Evolutionary conservation across 2,113 vertebrate genomes (phyloP), one percentile per base, ranked within the genome.

Genomic region (Psittacus erithacus): DNA sequence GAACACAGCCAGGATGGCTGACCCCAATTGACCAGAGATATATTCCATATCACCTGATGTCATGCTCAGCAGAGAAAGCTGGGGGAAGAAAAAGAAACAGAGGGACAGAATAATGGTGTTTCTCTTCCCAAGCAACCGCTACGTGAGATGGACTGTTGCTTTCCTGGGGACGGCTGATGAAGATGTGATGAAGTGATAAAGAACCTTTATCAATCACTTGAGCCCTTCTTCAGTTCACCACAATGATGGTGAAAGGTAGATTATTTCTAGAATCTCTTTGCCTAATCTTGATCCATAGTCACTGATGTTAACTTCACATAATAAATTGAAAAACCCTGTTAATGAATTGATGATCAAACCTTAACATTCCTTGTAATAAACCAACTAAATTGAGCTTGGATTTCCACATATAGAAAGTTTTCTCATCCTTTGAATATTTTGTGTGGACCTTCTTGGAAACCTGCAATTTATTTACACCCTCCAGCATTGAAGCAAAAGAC

Each of bases 301-400:
- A 68, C 7, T 59, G 10, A n/a, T 41, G 65, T 16, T 23, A 78
- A 44, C 15, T 73, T 64, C 3, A 2, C 9, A 35, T 63, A 59
- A 59, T 50, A 89, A 74, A 59, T 22, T 47, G 13, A 82, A 79
- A 82, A 86, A 0, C 7, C 11, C 22, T 39, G 24, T 29, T 71
- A 38, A 17, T 59, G 31, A 94, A 69, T 52, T 63, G 0, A 1
- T 67, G 38, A 59, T 18, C 0, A 8, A 82, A 28, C 4, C 17
- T 28, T 44, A 39, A 29, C 7, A 27, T 31, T 57, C 11, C 47
- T 62, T 90, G 25, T 17, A 85, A 49, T 14, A 53, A 81, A 46
- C 4, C 9, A 65, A 18, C 6, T 17, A 16, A 25, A 52, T 4
- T 57, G 25, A 73, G 6, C 8, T 50, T 92, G 47, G 18, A 73